Evolutionary conservation across 2,113 vertebrate species (phyloP), one percentile per base, ranked within the genome.

Genomic region (Protobothrops mucrosquamatus): DNA sequence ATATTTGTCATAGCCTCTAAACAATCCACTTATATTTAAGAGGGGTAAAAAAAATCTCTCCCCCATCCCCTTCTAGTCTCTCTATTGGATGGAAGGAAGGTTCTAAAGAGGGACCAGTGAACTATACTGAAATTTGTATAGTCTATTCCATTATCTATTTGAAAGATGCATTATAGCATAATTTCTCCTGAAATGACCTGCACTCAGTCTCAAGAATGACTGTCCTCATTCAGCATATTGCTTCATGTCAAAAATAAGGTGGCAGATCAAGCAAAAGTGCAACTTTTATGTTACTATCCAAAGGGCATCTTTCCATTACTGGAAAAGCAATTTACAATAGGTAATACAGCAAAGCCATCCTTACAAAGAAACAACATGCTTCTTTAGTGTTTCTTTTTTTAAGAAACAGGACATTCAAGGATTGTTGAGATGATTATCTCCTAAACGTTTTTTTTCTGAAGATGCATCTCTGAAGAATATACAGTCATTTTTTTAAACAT

Each of bases 291-390:
- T 64, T n/a, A 54, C 34, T 51, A 29, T 57, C 11, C 52, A 92
- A n/a, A 46, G 64, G 26, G n/a, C 48, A 94, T 34, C 55, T 39
- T 95, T 90, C 52, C 87, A 88, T 59, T 51, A 57, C 61, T 81
- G 0, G 1, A 93, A 92, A 86, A 14, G 54, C 18, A 87, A 52
- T 90, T 94, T 88, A 89, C 85, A 61, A 87, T 87, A 5, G 61
- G 87, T 95, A 95, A 1, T 0, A 48, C 29, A 81, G 91, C 55
- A 11, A 69, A 5, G 61, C 10, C 14, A 86, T 61, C 34, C 56
- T 55, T 91, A 88, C 29, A 93, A 94, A 61, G 11, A 91, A 85
- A 69, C 51, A 91, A 5, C 4, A 51, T 61, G 51, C n/a, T 9
- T 88, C 0, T 61, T 11, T 74, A 24, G 2, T 51, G 24, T 0